Evolutionary conservation across 2,888 invertebrate species (phyloP), one percentile per base, ranked within the genome.

Genomic region (Iphiclides podalirius): DNA sequence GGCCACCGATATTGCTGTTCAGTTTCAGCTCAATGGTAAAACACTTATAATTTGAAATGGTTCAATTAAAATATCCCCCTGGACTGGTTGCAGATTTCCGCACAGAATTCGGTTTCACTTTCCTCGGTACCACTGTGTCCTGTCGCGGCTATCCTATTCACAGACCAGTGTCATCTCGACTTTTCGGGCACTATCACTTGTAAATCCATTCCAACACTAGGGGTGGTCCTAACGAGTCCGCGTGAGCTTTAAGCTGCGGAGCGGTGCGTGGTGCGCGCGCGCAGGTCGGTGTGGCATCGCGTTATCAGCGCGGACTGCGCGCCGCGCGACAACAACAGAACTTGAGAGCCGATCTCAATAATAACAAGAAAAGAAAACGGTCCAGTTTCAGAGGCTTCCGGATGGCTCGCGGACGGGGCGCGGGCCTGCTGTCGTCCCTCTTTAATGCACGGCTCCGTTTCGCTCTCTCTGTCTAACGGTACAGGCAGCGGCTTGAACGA

Each of bases 321-420:
- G 77, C 81, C 76, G 81, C 79, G 79, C 85, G 84, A 86, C 86
- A 85, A 87, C 87, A 87, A 87, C 87, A 87, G 86, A 86, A 80
- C 86, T 83, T 84, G 81, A 83, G 84, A 80, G 76, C 72, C 85
- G 84, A 84, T 85, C 87, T 86, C 85, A 87, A 87, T 87, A 87
- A 86, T 82, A 87, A 88, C 87, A 88, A 87, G 87, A 87, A 88
- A 88, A 88, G 87, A 88, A 88, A 87, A 88, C 88, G 88, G 88
- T 87, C 88, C 88, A 88, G 88, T 88, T 88, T 88, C 88, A 88
- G 88, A 77, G 86, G 84, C 87, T 87, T 88, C 87, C 87, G 87
- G 87, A 86, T 86, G 86, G 84, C 77, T 79, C 80, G 80, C 70
- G 77, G 75, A 77, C 79, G 79, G 81, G 73, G 79, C 79, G 79